phyloP scores from a whole-genome alignment of 2,888 invertebrate species.

The Linnaemya tessellans region DNA sequence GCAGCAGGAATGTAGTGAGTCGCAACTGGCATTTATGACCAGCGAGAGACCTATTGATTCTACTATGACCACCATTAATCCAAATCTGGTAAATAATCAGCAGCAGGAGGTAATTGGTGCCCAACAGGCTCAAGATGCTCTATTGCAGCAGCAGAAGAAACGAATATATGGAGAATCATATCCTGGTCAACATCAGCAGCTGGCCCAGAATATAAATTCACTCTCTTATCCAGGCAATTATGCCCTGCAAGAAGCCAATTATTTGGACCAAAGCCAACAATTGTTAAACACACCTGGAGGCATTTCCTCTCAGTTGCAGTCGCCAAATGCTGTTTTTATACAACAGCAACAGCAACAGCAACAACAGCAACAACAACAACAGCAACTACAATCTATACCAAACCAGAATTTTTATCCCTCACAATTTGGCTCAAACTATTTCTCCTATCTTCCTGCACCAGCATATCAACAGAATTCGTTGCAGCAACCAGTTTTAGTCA shows the following conservation, averaged over 20 bases:
- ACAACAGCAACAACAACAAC: constrained; percentile 28
- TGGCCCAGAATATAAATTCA: constrained; percentile 10
- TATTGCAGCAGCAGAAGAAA: constrained; percentile 41
- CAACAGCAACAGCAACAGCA: constrained; percentile 15
- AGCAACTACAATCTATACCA: constrained; percentile 16
- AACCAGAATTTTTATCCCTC: constrained; percentile 16
- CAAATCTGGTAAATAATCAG: constrained; percentile 32
- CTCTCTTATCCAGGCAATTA: constrained; percentile 27
- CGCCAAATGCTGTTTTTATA: constrained; percentile 32
- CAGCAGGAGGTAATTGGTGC: background rate
- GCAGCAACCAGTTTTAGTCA: constrained; percentile 15
- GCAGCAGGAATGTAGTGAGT: constrained; percentile 84
- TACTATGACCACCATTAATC: background rate
- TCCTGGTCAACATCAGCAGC: background rate
- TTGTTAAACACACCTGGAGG: constrained; percentile 10
- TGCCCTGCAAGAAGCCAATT: constrained; percentile 54
- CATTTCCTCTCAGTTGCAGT: constrained; percentile 16
- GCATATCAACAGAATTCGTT: constrained; percentile 34
- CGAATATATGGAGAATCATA: constrained; percentile 4
- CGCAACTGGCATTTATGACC: constrained; percentile 34
- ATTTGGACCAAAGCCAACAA: constrained; percentile 37
- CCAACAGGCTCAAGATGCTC: constrained; percentile 17
- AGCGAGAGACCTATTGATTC: constrained; percentile 1
- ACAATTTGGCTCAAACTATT: constrained; percentile 34
- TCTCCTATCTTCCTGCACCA: background rate